Conservation (phyloP, 2,113 vertebrate species). For the Hypanus sabinus region DNA sequence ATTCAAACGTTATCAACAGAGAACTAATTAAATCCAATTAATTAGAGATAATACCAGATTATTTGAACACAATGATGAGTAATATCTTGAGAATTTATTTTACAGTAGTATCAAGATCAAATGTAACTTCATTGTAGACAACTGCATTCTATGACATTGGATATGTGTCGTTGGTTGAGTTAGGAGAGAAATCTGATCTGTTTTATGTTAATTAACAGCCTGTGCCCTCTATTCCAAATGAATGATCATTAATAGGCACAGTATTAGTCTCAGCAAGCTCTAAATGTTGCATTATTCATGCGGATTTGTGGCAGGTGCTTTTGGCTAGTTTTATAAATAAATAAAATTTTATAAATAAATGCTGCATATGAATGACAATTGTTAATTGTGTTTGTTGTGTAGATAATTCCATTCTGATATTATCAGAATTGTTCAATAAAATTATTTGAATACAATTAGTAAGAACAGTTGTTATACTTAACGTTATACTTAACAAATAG, state of each 20-base stretch:
- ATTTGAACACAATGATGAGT: background rate
- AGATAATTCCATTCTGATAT: background rate
- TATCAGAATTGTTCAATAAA: background rate
- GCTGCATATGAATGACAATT: background rate
- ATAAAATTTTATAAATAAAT: background rate
- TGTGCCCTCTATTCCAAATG: background rate
- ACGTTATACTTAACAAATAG: background rate
- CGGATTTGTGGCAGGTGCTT: background rate
- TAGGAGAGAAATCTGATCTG: background rate
- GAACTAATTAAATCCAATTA: background rate
- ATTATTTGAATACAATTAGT: background rate
- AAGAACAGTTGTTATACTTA: background rate
- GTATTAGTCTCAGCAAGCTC: background rate
- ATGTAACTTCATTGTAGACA: background rate
- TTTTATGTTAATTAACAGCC: conserved; percentile 22
- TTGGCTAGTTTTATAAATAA: background rate
- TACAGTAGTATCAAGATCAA: background rate
- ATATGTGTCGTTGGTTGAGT: background rate
- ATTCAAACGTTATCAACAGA: background rate
- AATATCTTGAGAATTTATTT: background rate
- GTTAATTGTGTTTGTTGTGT: background rate
- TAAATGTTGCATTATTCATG: conserved; percentile 7
- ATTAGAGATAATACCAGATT: background rate
- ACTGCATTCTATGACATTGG: background rate
- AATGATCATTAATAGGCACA: background rate